Percentiles rank a stretch among this genome's conserved stretches.
Conservation (phyloP, 2,797 vertebrate genomes). For the Lacerta bilineata region DNA sequence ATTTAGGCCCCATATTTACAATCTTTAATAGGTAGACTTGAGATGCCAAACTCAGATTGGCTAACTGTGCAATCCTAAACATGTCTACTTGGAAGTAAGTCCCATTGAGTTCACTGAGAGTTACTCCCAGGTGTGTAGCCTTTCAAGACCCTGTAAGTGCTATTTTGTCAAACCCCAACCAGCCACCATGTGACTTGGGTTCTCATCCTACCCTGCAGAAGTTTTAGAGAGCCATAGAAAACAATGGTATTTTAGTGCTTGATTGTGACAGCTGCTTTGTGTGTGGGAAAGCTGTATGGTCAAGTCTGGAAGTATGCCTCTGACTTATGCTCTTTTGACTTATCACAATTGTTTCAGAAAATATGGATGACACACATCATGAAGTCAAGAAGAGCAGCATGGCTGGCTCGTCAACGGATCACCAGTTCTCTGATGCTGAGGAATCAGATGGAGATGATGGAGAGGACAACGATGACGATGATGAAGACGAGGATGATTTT, state of each 20-base stretch:
- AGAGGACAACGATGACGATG: conserved; percentile 95
- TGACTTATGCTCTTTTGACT: conserved; percentile 20
- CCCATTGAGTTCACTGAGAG: background rate
- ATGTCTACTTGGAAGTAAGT: background rate
- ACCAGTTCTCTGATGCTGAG: conserved; percentile 97
- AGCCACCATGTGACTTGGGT: background rate
- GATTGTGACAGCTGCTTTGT: rapidly evolving
- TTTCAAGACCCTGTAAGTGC: background rate
- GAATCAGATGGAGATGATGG: conserved; percentile 95
- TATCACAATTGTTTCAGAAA: conserved; percentile 78
- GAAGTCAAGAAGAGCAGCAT: conserved; percentile 84
- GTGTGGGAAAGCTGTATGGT: rapidly evolving
- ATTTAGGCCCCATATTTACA: background rate
- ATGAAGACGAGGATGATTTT: conserved; percentile 96
- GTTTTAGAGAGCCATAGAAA: background rate
- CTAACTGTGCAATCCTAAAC: background rate
- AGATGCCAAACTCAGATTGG: background rate
- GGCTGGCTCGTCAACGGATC: conserved; percentile 84
- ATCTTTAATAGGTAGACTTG: background rate
- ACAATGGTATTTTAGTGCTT: background rate
- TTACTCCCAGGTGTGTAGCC: background rate
- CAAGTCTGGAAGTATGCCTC: background rate
- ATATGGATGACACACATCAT: conserved; percentile 89
- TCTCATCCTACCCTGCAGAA: background rate
- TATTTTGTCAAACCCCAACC: background rate